Conservation (phyloP, 2,113 vertebrate genomes). For the Erythrocercus mccallii region DNA sequence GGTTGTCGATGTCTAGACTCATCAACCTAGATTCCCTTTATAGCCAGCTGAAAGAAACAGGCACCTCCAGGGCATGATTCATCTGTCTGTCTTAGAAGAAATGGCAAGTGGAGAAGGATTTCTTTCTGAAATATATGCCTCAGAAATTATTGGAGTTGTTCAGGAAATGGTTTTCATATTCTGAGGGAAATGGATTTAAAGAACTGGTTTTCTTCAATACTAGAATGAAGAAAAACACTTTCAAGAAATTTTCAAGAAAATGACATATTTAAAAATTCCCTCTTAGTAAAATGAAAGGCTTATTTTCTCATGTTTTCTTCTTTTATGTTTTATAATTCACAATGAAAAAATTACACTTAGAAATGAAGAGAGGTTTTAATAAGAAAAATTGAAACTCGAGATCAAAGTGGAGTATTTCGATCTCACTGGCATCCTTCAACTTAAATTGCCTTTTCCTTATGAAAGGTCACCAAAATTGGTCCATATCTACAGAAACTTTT, state of each 20-base stretch:
- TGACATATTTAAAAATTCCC: neutral
- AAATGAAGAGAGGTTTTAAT: neutral
- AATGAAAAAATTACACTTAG: neutral
- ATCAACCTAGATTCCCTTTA: slow-evolving; percentile 66
- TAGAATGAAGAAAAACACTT: neutral
- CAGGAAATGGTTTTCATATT: neutral
- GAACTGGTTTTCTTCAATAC: neutral
- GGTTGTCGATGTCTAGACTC: slow-evolving; percentile 60
- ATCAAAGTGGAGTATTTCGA: neutral
- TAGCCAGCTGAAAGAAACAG: slow-evolving; percentile 54
- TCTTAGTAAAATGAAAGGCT: neutral
- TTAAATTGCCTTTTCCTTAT: neutral
- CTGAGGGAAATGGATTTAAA: neutral
- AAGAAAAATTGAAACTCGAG: neutral
- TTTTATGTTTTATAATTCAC: neutral
- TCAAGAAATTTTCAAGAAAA: neutral
- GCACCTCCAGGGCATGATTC: slow-evolving; percentile 63
- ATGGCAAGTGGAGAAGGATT: slow-evolving; percentile 12
- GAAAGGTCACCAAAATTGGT: neutral
- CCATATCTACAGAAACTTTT: neutral
- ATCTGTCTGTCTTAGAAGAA: slow-evolving; percentile 47
- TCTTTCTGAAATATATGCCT: slow-evolving; percentile 10
- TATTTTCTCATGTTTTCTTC: neutral
- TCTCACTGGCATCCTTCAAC: neutral
- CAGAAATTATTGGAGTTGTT: neutral